Evolutionary conservation across 2,797 vertebrate genomes (phyloP).

Genomic region (Anomalospiza imberbis): DNA sequence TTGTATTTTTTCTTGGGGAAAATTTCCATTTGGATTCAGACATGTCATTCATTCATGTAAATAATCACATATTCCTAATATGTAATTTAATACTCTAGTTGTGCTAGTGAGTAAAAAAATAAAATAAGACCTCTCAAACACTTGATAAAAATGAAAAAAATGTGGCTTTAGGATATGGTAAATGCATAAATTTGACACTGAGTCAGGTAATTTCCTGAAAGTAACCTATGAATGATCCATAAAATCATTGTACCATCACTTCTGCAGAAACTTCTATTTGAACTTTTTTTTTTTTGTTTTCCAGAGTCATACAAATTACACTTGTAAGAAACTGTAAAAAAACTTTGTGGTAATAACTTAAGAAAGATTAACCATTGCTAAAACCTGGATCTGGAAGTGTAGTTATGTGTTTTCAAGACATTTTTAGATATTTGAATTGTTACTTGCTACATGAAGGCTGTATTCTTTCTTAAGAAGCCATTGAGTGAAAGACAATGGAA

Average conservation of each 20-base stretch:
- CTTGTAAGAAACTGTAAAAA: neutral
- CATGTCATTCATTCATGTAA: neutral
- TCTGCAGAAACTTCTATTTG: neutral
- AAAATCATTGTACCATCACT: neutral
- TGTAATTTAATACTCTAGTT: neutral
- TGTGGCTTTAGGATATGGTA: fast-evolving
- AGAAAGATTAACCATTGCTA: neutral
- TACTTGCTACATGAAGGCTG: neutral
- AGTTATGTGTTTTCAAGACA: neutral
- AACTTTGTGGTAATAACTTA: neutral
- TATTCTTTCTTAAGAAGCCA: neutral
- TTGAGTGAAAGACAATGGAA: neutral
- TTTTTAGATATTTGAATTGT: neutral
- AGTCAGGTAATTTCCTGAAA: neutral
- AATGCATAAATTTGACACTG: neutral
- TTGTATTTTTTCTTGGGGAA: neutral
- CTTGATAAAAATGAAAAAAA: neutral
- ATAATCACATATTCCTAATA: neutral
- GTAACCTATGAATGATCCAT: neutral
- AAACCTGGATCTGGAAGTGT: neutral
- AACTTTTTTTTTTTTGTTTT: neutral
- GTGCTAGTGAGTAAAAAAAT: neutral
- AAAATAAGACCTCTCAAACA: fast-evolving
- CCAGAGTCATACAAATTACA: neutral
- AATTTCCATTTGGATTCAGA: neutral